Evolutionary conservation across 2,888 invertebrate species (phyloP), one percentile per base, ranked within the genome.

Genomic region (Ferrisia virgata): DNA sequence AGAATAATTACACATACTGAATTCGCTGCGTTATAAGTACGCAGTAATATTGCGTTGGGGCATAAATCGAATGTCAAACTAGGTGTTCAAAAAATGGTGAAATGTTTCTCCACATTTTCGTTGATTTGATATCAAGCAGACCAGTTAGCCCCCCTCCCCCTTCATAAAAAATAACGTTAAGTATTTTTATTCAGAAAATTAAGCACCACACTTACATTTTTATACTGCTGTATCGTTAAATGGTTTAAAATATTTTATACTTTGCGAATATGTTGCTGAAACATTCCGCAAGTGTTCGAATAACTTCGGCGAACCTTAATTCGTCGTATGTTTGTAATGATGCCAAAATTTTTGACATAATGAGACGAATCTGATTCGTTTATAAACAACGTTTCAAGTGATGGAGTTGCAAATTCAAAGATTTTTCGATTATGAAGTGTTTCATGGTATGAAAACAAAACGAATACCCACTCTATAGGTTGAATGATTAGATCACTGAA

Each of bases 271-370:
- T 76, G 9, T 76, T 18, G 72, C 36, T n/a, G 28, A 69, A 69
- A 76, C 72, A 76, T 76, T 76, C 72, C 72, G 72, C 72, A 36
- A 64, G 64, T 64, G 15, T 64, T 64, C 28, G 72, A 76, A 76
- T 36, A 76, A 22, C 31, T 76, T 76, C 72, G 28, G 72, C n/a
- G 72, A 64, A 64, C 72, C 22, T 36, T 76, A 76, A 76, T 76
- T 76, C 72, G 72, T 76, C 33, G 64, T 64, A 76, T 36, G 72
- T 76, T 76, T 76, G 72, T 36, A 36, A 76, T 36, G 72, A 11
- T 76, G 72, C 72, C 72, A 76, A 76, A 36, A 36, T 76, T 76
- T 76, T 76, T 76, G 72, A 76, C 72, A 76, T 76, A 76, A 76
- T 76, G 72, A 76, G 72, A 76, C 72, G 22, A 33, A 33, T 76